Conservation (phyloP, 2,797 vertebrate genomes). For the Lates japonicus region DNA sequence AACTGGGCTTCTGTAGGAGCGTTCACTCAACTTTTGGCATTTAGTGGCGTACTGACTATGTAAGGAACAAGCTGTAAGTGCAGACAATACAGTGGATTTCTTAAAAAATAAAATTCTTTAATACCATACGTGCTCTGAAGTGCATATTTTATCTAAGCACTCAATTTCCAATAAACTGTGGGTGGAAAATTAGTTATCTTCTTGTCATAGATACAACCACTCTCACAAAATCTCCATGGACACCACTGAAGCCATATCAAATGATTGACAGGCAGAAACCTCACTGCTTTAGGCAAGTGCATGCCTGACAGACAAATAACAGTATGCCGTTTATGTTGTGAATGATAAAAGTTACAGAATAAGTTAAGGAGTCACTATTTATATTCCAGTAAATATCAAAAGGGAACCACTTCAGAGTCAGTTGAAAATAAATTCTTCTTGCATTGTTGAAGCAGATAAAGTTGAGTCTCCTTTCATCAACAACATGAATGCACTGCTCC, state of each 20-base stretch:
- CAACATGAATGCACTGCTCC: not conserved
- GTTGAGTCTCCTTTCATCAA: not conserved
- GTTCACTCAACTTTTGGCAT: not conserved
- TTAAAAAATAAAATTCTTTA: not conserved
- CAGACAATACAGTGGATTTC: not conserved
- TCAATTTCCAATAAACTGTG: not conserved
- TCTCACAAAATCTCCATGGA: constrained; percentile 21
- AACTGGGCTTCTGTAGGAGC: not conserved
- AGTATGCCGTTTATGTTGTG: not conserved
- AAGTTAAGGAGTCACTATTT: not conserved
- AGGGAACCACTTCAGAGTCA: not conserved
- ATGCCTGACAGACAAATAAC: not conserved
- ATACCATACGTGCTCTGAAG: not conserved
- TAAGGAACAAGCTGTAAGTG: too few species aligned
- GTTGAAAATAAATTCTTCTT: not conserved
- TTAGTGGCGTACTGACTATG: not conserved
- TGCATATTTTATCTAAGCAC: not conserved
- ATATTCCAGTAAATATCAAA: not conserved
- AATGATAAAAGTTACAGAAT: constrained; percentile 5
- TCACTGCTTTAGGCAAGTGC: not conserved
- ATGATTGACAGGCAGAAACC: constrained; percentile 45
- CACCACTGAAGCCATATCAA: not conserved
- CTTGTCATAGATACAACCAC: constrained; percentile 26
- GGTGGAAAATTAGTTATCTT: constrained; percentile 32
- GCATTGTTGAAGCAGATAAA: constrained; percentile 3